Base-by-base conservation (phyloP, 2,888 invertebrate species). In the Perizoma flavofasciatum region DNA sequence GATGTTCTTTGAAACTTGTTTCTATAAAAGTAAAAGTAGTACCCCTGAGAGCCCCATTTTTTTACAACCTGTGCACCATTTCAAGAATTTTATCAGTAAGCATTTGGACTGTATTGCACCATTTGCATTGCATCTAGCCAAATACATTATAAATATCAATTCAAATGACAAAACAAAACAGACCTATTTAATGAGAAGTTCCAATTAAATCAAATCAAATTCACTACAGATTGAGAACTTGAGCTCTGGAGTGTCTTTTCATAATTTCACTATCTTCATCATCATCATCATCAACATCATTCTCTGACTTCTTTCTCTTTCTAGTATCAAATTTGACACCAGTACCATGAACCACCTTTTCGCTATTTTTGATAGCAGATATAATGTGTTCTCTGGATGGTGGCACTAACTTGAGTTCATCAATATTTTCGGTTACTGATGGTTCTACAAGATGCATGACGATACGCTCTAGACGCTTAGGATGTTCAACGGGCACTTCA, bases 391-490 rank as follows among this genome's bases (percentile, higher is more conserved):
- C 91, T 72, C 86, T 88, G 2, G 92, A 89, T 33, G 92, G 92
- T 57, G 89, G 84, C 9, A 91, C 83, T 48, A 92, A 72, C 68
- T 88, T 86, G 5, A 91, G 66, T 55, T 89, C 90, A 59, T 89
- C 88, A 56, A 81, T 69, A 66, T 71, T 85, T 57, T 88, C 86
- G 68, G 71, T 79, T 3, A 72, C 74, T 4, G 88, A 81, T 5
- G 90, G 89, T 67, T 89, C 88, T 9, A 92, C 85, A 11, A 97
- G 86, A 74, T 95, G 94, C 75, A 95, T 93, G 40, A 97, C 95
- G 53, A 96, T 96, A 54, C 94, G 93, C 75, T 96, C 95, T 53
- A 97, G 78, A 59, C 94, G 93, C 61, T 93, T 91, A 0, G 96
- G 95, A 86, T 96, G 95, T 76, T 96, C 96, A 0, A 95, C 94